Evolutionary conservation across 1,140 invertebrate species (phyloP).

Genomic region (Zaprionus capensis): DNA sequence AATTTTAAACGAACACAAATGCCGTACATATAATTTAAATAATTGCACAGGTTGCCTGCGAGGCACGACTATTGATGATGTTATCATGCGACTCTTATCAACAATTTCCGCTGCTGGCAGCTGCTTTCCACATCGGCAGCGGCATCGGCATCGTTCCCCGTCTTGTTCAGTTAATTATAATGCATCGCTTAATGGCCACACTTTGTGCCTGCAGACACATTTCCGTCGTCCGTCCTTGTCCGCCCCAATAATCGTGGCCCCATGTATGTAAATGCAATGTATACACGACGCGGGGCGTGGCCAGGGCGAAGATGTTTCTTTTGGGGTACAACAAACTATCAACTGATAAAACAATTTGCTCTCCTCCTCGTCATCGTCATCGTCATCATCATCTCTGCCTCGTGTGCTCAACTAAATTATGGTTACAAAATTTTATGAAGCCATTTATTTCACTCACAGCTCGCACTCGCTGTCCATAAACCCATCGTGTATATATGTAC

Average conservation of each 20-base stretch:
- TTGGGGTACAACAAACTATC: conserved; percentile 40
- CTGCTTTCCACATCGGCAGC: conserved; percentile 42
- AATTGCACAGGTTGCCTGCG: conserved; percentile 61
- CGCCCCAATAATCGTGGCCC: conserved; percentile 45
- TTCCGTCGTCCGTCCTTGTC: conserved; percentile 13
- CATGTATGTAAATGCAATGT: conserved; percentile 29
- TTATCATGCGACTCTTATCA: conserved; percentile 73
- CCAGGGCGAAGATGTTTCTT: background rate
- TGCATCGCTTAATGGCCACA: conserved; percentile 73
- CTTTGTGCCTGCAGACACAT: conserved; percentile 55
- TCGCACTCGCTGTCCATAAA: conserved; percentile 11
- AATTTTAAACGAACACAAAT: conserved; percentile 78
- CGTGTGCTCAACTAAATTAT: conserved; percentile 59
- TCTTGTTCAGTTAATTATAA: conserved; percentile 68
- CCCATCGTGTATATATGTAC: conserved; percentile 36
- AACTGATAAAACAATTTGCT: conserved; percentile 76
- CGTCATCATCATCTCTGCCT: conserved; percentile 23
- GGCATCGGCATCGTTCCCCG: conserved; percentile 31
- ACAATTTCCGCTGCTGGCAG: conserved; percentile 70
- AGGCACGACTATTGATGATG: conserved; percentile 71
- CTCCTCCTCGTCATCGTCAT: conserved; percentile 33
- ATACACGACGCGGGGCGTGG: conserved; percentile 9
- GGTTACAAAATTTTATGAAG: conserved; percentile 82
- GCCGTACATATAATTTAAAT: conserved; percentile 74
- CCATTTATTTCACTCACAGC: conserved; percentile 77